Evolutionary conservation across 2,888 invertebrate species (phyloP).

Genomic region (Idaea aversata): DNA sequence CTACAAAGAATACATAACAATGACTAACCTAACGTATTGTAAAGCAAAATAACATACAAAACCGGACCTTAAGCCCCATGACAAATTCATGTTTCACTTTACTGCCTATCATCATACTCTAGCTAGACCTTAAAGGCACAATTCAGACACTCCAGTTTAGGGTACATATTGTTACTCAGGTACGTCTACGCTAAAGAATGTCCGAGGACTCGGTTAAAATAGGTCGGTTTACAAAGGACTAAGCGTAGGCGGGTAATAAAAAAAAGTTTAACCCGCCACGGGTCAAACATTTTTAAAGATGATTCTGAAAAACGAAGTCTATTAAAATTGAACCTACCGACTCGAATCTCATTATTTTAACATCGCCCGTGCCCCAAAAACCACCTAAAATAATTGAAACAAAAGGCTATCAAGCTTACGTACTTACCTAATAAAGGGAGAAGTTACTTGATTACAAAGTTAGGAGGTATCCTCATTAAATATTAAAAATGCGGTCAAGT

Average conservation of each 20-base stretch:
- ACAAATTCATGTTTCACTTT: too few relatives aligned
- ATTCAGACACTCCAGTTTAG: too few relatives aligned
- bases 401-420: neutral
- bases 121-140: too few relatives aligned
- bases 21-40: too few relatives aligned
- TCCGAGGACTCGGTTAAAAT: too few relatives aligned
- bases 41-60: too few relatives aligned
- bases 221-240: neutral
- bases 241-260: neutral
- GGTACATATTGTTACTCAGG: too few relatives aligned
- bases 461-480: neutral
- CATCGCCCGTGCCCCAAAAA: neutral
- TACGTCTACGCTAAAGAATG: too few relatives aligned
- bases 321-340: neutral
- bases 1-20: too few relatives aligned
- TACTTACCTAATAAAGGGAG: neutral
- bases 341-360: neutral
- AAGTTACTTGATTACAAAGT: constrained; percentile 1
- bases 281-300: neutral
- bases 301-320: neutral
- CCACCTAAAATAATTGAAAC: neutral
- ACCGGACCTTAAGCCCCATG: too few relatives aligned
- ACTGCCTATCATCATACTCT: too few relatives aligned
- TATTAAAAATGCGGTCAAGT: neutral
- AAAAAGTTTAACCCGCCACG: too few relatives aligned